Evolutionary conservation across 2,888 invertebrate genomes (phyloP), one percentile per base, ranked within the genome.

Genomic region (Caenorhabditis zanzibari): DNA sequence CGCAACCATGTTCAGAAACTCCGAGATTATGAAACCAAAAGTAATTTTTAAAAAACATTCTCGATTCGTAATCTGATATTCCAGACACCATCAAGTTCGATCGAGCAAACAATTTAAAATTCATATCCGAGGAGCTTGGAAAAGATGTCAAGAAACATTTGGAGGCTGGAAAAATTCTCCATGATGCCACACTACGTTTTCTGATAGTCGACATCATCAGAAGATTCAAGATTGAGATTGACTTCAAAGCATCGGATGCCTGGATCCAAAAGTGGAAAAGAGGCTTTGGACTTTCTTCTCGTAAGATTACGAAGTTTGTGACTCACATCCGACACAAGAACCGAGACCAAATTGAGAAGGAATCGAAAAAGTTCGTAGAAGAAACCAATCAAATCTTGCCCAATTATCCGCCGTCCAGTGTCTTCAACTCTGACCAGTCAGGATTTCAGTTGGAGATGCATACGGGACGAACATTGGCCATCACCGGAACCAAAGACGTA

Each of bases 121-220:
- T 54, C 24, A 22, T 69, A 0, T 35, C 69, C 0, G 24, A 19
- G 3, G 14, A 69, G 26, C 38, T 69, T 3, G 28, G 4, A 2
- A n/a, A 19, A 24, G 22, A 22, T 2, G 69, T 54, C 0, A 38
- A 14, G 16, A 47, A 47, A 2, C 47, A 47, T 2, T 16, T 47
- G 5, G 22, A 41, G 1, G 16, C 38, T 3, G 71, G 71, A 41
- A 41, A 41, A 1, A 24, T 58, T n/a, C n/a, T 58, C 24, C 71
- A 71, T 38, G 71, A 71, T 10, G 24, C 56, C n/a, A 54, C 41
- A 2, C 58, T 71, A 1, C 71, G 56, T 16, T 56, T 35, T 19
- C 26, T 58, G 44, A 52, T 71, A n/a, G 52, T 35, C 12, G 26
- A 54, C 12, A 54, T 71, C 26, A 52, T 52, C 1, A 32, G 26